Evolutionary conservation across 2,113 vertebrate genomes (phyloP).

Genomic region (zebrafish (Danio rerio)): DNA sequence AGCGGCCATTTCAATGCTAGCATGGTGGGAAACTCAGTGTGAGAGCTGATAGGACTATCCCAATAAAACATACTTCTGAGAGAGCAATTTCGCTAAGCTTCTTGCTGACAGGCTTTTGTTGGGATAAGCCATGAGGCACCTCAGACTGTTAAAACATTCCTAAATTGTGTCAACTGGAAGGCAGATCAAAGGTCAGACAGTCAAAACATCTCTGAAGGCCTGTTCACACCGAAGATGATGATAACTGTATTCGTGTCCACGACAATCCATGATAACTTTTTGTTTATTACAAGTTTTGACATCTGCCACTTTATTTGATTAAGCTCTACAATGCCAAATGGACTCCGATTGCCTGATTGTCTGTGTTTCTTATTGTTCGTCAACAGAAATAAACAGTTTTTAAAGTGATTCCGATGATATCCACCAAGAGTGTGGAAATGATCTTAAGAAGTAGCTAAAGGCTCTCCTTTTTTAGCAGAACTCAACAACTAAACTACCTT

Average conservation of each 20-base stretch:
- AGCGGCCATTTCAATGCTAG: constrained; percentile 19
- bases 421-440: no score
- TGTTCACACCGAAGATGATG: background rate
- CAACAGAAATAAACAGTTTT: no score
- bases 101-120: constrained; percentile 18
- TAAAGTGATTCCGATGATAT: no score
- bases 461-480: no score
- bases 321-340: background rate
- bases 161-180: constrained; percentile 30
- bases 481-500: no score
- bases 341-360: no score
- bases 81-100: background rate
- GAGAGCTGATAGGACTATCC: constrained; percentile 22
- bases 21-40: constrained; percentile 42
- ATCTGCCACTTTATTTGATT: background rate
- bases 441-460: no score
- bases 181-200: constrained; percentile 1
- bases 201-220: constrained; percentile 8
- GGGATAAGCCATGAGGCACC: constrained; percentile 15
- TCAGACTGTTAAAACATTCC: constrained; percentile 32
- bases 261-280: background rate
- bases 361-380: no score
- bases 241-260: background rate
- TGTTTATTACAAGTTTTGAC: background rate
- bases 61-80: constrained; percentile 37